phyloP scores from a whole-genome alignment of 1,140 invertebrate species.

The Bemisia tabaci region DNA sequence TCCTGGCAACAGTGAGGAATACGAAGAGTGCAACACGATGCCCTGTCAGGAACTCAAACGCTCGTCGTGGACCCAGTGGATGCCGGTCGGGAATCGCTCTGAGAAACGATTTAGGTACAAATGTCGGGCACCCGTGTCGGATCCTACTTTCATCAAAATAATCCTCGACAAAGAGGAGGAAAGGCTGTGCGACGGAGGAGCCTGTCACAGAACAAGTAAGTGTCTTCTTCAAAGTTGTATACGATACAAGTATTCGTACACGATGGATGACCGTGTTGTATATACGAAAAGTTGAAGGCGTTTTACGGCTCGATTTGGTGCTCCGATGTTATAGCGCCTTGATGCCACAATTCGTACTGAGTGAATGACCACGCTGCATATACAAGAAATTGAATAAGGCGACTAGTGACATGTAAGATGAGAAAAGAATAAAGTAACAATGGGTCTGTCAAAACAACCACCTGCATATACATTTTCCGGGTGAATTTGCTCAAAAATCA shows the following conservation, averaged over 20 bases:
- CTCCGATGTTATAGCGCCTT: too few species aligned
- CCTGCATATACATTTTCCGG: too few species aligned
- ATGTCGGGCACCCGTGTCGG: slow-evolving; percentile 58
- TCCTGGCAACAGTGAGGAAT: slow-evolving; percentile 42
- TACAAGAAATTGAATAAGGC: too few species aligned
- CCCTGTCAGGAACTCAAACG: slow-evolving; percentile 50
- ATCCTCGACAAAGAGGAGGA: slow-evolving; percentile 60
- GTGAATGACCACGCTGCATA: too few species aligned
- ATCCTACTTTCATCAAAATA: slow-evolving; percentile 43
- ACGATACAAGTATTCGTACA: neutral
- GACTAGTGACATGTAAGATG: too few species aligned
- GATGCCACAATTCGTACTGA: too few species aligned
- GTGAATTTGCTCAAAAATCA: too few species aligned
- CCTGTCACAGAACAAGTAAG: slow-evolving; percentile 31
- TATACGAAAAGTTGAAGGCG: too few species aligned
- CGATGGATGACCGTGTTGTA: too few species aligned
- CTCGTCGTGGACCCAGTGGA: slow-evolving; percentile 64
- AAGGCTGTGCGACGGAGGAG: slow-evolving; percentile 50
- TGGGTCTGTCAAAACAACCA: too few species aligned
- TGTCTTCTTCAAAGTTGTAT: neutral
- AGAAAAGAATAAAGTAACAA: too few species aligned
- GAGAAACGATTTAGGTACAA: slow-evolving; percentile 62
- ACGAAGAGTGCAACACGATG: slow-evolving; percentile 45
- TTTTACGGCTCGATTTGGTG: neutral
- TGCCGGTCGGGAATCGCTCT: slow-evolving; percentile 39